Percentiles rank a stretch among this genome's conserved stretches.
These are phyloP conservation scores for Sycophila texana DNA, from an alignment of 2,888 invertebrate genomes.

Conservation along the genomic window DNA sequence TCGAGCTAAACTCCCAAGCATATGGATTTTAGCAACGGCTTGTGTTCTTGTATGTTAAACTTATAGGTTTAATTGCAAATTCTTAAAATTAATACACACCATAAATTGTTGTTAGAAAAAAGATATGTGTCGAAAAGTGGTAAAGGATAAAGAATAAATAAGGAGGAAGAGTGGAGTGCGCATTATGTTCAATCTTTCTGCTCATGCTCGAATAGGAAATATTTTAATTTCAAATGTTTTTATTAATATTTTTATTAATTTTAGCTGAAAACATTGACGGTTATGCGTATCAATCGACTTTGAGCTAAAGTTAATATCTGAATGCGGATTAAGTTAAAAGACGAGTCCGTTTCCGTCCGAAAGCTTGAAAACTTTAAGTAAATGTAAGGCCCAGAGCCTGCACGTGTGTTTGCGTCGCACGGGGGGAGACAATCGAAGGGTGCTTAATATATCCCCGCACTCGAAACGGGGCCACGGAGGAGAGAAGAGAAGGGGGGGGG, in stretches of 20 bases:
- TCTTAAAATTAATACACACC: conserved; percentile 40
- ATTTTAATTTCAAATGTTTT: too few relatives aligned
- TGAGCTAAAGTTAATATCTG: too few relatives aligned
- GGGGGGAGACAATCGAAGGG: too few relatives aligned
- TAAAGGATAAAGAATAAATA: neutral
- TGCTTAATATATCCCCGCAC: conserved; percentile 49
- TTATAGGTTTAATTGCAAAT: neutral
- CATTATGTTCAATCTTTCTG: too few relatives aligned
- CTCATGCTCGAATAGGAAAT: too few relatives aligned
- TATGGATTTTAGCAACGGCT: neutral
- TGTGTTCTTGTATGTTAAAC: neutral
- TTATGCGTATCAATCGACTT: too few relatives aligned
- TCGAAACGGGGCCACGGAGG: conserved; percentile 43
- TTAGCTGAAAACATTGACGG: too few relatives aligned
- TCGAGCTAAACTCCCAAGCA: conserved; percentile 1
- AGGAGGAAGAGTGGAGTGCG: too few relatives aligned
- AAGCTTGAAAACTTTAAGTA: too few relatives aligned
- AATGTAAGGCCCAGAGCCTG: neutral
- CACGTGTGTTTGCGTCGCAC: too few relatives aligned
- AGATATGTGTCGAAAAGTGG: neutral
- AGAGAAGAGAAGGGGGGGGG: neutral
- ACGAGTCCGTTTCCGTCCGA: neutral
- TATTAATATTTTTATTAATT: too few relatives aligned
- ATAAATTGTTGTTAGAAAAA: conserved; percentile 24
- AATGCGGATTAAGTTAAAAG: too few relatives aligned